Conservation (phyloP, 2,888 invertebrate genomes). For the Eupsilia transversa region DNA sequence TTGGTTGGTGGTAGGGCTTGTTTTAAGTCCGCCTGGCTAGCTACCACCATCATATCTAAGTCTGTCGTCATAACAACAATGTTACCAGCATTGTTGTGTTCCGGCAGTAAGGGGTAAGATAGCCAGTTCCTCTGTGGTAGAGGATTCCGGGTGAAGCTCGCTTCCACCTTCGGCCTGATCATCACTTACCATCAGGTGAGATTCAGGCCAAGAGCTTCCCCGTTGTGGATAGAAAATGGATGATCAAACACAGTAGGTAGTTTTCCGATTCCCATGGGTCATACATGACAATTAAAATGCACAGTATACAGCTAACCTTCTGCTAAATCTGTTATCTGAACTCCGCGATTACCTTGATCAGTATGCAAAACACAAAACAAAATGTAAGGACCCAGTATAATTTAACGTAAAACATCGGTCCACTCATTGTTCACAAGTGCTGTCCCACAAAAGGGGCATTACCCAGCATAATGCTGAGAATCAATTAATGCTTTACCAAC, state of each 20-base stretch:
- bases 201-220: too few relatives aligned
- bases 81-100: too few relatives aligned
- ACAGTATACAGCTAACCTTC: background rate
- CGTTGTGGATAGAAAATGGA: too few relatives aligned
- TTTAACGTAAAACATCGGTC: conserved; percentile 28
- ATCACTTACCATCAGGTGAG: too few relatives aligned
- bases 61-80: too few relatives aligned
- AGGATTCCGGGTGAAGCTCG: too few relatives aligned
- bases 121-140: too few relatives aligned
- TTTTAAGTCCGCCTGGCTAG: too few relatives aligned
- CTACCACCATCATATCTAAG: too few relatives aligned
- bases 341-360: conserved; percentile 11
- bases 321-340: conserved; percentile 6
- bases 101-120: too few relatives aligned
- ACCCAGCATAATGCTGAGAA: conserved; percentile 28
- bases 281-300: background rate
- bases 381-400: conserved; percentile 14
- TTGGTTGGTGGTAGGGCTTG: too few relatives aligned
- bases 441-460: conserved; percentile 28
- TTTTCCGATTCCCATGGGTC: background rate
- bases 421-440: conserved; percentile 27
- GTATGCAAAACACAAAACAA: conserved; percentile 24
- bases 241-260: background rate
- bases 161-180: too few relatives aligned
- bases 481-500: conserved; percentile 55